These are phyloP conservation scores for Philereme transversata DNA, from an alignment of 2,888 invertebrate species.

Conservation along the genomic window DNA sequence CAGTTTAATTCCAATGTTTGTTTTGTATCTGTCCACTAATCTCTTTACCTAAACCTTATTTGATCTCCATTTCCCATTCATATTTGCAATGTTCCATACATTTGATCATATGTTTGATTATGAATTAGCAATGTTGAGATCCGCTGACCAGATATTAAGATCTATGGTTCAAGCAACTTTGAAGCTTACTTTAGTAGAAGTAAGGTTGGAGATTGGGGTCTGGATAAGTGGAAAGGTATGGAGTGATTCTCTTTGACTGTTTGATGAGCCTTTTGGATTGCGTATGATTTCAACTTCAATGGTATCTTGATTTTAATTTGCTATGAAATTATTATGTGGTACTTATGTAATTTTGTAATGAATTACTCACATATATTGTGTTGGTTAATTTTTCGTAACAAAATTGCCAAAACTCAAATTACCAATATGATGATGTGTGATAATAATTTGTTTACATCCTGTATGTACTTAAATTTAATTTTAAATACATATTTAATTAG, in stretches of 20 bases:
- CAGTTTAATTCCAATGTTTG: conserved; percentile 26
- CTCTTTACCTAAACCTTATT: conserved; percentile 33
- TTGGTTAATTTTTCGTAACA: too few relatives aligned
- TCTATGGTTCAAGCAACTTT: conserved; percentile 3
- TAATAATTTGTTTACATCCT: too few relatives aligned
- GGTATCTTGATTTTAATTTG: conserved; percentile 5
- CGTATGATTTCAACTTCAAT: conserved; percentile 22
- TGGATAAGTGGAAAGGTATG: conserved; percentile 14
- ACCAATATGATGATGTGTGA: too few relatives aligned
- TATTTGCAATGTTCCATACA: conserved; percentile 40
- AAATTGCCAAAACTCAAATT: too few relatives aligned
- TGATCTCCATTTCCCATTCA: conserved; percentile 38
- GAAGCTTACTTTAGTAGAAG: neutral
- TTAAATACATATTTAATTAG: too few relatives aligned
- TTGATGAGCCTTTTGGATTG: conserved; percentile 40
- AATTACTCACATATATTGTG: too few relatives aligned
- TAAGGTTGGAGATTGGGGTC: conserved; percentile 17
- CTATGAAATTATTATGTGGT: neutral
- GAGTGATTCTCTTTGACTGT: conserved; percentile 46
- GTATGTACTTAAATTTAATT: too few relatives aligned
- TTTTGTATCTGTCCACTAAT: conserved; percentile 32
- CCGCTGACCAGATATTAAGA: conserved; percentile 20
- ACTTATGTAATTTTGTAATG: too few relatives aligned
- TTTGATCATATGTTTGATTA: conserved; percentile 41
- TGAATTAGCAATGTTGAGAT: conserved; percentile 40